Percentiles rank a stretch among this genome's conserved stretches.
Conservation (phyloP, 2,113 vertebrate species). For the Todiramphus saurophagus region DNA sequence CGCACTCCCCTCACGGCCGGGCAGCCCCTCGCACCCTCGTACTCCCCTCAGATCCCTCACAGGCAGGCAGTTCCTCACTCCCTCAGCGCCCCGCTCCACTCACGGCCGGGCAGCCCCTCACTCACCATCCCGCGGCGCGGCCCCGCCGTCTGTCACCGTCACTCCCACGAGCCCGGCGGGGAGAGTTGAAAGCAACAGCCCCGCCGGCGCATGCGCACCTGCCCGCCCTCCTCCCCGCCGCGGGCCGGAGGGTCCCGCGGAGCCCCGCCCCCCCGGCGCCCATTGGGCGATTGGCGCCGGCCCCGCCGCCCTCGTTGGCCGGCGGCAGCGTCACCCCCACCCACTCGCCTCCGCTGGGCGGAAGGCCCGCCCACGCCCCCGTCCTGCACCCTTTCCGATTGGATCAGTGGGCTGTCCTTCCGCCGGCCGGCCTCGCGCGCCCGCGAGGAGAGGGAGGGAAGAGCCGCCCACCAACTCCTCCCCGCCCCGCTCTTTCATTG, state of each 20-base stretch:
- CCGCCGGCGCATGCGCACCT: not conserved
- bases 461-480: not conserved
- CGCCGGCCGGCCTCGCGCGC: not conserved
- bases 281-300: not conserved
- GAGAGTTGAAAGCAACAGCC: too few relatives aligned
- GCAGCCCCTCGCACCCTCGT: not conserved
- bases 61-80: too few relatives aligned
- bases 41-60: too few relatives aligned
- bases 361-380: rapidly evolving
- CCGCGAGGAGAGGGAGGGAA: not conserved
- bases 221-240: not conserved
- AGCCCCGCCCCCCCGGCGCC: conserved; percentile 1
- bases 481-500: not conserved
- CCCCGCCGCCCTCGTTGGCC: not conserved
- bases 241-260: not conserved
- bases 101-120: not conserved
- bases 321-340: not conserved
- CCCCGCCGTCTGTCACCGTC: too few relatives aligned
- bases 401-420: not conserved
- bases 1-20: not conserved
- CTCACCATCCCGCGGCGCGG: not conserved
- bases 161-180: not conserved
- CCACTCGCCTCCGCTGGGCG: not conserved
- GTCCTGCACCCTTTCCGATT: not conserved
- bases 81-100: not conserved